These are phyloP conservation scores for Osmoderma eremita DNA, from an alignment of 2,888 invertebrate genomes.

Conservation along the genomic window DNA sequence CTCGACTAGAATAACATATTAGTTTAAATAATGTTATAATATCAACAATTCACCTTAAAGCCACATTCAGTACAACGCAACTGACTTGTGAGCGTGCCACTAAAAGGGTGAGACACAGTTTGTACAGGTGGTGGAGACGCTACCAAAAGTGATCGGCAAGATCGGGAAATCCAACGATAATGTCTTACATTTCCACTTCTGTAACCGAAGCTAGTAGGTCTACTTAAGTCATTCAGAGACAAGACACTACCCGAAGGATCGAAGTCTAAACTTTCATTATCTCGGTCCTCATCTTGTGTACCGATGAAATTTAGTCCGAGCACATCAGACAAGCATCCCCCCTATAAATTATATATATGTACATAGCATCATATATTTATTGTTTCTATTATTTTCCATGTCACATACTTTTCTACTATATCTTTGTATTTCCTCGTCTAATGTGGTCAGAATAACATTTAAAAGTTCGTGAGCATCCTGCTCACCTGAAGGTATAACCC, in stretches of 20 bases:
- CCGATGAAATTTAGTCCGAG: conserved; percentile 68
- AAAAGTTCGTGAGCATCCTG: conserved; percentile 95
- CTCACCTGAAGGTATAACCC: conserved; percentile 90
- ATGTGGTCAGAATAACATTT: conserved; percentile 86
- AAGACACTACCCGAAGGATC: conserved; percentile 58
- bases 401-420: conserved; percentile 69
- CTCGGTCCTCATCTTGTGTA: conserved; percentile 64
- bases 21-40: background rate
- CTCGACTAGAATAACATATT: conserved; percentile 83
- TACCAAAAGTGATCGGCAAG: conserved; percentile 67
- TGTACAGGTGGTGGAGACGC: conserved; percentile 66
- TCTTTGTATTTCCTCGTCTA: conserved; percentile 84
- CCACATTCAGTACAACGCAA: conserved; percentile 79
- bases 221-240: conserved; percentile 61
- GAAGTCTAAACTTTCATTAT: conserved; percentile 57
- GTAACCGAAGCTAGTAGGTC: conserved; percentile 57
- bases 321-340: conserved; percentile 81
- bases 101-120: conserved; percentile 73
- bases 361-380: conserved; percentile 4
- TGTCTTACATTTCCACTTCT: conserved; percentile 39
- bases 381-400: too few species aligned
- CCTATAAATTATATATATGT: conserved; percentile 58
- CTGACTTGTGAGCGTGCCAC: conserved; percentile 81
- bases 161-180: conserved; percentile 62
- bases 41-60: conserved; percentile 67